These are phyloP conservation scores for Typhlomys cinereus DNA, from an alignment of 2,113 vertebrate genomes.

Conservation along the genomic window DNA sequence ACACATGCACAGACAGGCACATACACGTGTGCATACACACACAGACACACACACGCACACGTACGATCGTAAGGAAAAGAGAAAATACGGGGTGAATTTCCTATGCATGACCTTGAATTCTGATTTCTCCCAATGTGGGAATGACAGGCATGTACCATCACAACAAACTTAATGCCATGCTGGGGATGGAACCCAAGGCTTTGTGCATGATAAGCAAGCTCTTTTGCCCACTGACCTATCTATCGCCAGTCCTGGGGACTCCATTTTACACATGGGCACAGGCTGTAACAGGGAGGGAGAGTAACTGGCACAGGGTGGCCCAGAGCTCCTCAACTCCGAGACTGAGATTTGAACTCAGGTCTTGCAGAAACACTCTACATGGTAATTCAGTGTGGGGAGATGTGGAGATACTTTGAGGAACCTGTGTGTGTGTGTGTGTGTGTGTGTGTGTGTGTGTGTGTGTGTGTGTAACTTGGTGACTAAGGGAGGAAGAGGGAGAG, in stretches of 20 bases:
- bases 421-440: too few relatives aligned
- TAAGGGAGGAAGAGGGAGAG: background rate
- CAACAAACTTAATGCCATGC: background rate
- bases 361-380: background rate
- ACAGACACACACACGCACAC: background rate
- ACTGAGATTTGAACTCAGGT: background rate
- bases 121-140: background rate
- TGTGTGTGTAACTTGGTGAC: too few relatives aligned
- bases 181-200: background rate
- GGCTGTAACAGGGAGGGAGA: background rate
- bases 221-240: background rate
- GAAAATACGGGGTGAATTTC: background rate
- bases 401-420: background rate
- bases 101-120: background rate
- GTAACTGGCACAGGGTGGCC: background rate
- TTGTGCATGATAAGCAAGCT: background rate
- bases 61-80: background rate
- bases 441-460: too few relatives aligned
- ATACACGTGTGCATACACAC: background rate
- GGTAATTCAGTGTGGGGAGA: too few relatives aligned
- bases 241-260: background rate
- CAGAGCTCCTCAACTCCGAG: background rate
- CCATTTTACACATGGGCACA: background rate
- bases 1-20: too few relatives aligned
- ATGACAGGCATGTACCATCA: background rate